Percentiles rank a stretch among this genome's conserved stretches.
phyloP scores from a whole-genome alignment of 2,797 vertebrate genomes.

The Eleutherodactylus coqui region DNA sequence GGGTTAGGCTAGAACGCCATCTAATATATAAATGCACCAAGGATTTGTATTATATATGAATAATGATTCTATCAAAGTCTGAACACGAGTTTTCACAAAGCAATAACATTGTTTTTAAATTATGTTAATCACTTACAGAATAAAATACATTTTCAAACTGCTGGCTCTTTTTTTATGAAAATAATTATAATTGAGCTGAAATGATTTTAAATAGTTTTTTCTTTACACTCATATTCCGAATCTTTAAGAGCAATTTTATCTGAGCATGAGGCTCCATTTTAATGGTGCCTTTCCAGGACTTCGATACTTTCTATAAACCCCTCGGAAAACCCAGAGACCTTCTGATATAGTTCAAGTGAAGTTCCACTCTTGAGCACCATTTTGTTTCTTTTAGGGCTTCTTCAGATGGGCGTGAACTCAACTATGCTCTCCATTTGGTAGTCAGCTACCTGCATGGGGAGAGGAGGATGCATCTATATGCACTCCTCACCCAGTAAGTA shows the following conservation, averaged over 20 bases:
- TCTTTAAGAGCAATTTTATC: background rate
- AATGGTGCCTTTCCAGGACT: background rate
- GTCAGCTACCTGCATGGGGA: no score
- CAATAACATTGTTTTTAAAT: background rate
- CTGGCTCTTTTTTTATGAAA: background rate
- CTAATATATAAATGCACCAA: background rate
- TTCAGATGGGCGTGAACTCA: no score
- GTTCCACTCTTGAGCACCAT: background rate
- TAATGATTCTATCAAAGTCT: constrained; percentile 13
- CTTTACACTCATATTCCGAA: background rate
- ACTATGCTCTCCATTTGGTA: no score
- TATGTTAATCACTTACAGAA: constrained; percentile 3
- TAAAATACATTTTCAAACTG: background rate
- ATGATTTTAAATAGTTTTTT: background rate
- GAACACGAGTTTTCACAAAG: background rate
- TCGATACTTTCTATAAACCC: background rate
- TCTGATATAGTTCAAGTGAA: background rate
- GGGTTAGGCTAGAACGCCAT: background rate
- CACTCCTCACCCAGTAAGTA: no score
- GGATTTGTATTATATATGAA: background rate
- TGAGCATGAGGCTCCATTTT: background rate
- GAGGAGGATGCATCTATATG: no score
- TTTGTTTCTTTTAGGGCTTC: background rate
- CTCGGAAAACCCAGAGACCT: background rate
- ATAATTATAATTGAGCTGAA: background rate